Evolutionary conservation across 2,113 vertebrate genomes (phyloP).

Genomic region (Seriola quinqueradiata): DNA sequence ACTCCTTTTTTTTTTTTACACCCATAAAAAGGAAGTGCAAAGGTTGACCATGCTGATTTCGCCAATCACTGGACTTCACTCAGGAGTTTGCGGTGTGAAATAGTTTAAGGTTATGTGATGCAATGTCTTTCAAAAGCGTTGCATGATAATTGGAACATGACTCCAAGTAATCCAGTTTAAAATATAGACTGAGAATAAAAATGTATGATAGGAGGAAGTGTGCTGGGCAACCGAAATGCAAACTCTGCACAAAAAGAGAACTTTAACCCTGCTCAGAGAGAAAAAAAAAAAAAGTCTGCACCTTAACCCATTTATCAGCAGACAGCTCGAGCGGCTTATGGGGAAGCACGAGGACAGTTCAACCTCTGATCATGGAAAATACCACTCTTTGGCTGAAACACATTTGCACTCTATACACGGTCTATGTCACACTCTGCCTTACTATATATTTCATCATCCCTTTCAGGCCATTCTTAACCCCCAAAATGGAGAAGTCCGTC

Average conservation of each 20-base stretch:
- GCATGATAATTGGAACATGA: background rate
- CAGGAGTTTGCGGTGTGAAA: conserved; percentile 38
- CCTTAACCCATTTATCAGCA: conserved; percentile 65
- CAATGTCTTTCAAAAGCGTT: background rate
- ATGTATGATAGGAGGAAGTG: background rate
- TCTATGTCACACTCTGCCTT: background rate
- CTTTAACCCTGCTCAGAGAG: conserved; percentile 62
- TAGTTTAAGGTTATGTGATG: conserved; percentile 45
- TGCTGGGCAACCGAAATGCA: conserved; percentile 39
- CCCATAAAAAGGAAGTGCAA: conserved; percentile 45
- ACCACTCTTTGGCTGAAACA: conserved; percentile 7
- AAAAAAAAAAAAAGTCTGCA: conserved; percentile 39
- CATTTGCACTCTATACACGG: background rate
- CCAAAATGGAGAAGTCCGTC: background rate
- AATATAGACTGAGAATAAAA: background rate
- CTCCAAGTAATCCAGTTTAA: background rate
- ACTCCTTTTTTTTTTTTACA: background rate
- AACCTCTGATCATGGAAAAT: conserved; percentile 30
- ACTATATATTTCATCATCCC: background rate
- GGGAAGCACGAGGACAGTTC: conserved; percentile 23
- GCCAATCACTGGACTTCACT: conserved; percentile 60
- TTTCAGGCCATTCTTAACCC: background rate
- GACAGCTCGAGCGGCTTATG: conserved; percentile 7
- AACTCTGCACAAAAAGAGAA: conserved; percentile 67
- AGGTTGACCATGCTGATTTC: conserved; percentile 33